Evolutionary conservation across 35 echinoderm and acorn worm genomes (phyloP).

Genomic region (Ophioderma brevispina): DNA sequence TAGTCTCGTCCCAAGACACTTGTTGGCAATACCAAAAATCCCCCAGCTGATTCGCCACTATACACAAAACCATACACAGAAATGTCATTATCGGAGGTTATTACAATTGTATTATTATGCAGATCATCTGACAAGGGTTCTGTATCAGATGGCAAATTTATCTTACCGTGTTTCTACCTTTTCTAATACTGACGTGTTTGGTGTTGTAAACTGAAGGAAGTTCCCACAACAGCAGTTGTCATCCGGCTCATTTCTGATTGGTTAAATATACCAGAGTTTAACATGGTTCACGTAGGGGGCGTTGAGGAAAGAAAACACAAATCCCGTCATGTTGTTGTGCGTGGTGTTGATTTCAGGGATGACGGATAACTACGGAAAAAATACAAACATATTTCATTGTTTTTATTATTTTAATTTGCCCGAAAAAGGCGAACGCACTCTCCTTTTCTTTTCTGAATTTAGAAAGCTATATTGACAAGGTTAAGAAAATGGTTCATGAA

Average conservation of each 20-base stretch:
- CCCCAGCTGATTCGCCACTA: neutral
- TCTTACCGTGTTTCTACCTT: neutral
- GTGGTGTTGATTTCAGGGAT: neutral
- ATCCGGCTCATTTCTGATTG: neutral
- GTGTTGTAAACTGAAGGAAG: neutral
- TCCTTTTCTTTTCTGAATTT: too few relatives aligned
- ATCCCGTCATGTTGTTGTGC: neutral
- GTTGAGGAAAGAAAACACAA: neutral
- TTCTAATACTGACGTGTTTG: neutral
- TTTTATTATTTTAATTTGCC: too few relatives aligned
- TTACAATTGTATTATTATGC: slow-evolving; percentile 17
- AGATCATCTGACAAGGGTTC: neutral
- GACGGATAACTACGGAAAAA: too few relatives aligned
- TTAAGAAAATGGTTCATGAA: too few relatives aligned
- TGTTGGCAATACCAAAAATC: slow-evolving; percentile 15
- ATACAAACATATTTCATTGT: too few relatives aligned
- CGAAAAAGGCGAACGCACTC: too few relatives aligned
- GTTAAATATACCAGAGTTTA: neutral
- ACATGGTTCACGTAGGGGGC: neutral
- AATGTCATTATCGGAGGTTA: neutral
- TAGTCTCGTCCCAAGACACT: neutral
- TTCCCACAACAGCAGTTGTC: neutral
- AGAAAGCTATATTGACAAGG: too few relatives aligned
- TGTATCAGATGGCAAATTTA: neutral
- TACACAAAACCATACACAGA: slow-evolving; percentile 14